These are phyloP conservation scores for Propithecus perrieri DNA, from an alignment of 2,797 vertebrate genomes.

Conservation along the genomic window DNA sequence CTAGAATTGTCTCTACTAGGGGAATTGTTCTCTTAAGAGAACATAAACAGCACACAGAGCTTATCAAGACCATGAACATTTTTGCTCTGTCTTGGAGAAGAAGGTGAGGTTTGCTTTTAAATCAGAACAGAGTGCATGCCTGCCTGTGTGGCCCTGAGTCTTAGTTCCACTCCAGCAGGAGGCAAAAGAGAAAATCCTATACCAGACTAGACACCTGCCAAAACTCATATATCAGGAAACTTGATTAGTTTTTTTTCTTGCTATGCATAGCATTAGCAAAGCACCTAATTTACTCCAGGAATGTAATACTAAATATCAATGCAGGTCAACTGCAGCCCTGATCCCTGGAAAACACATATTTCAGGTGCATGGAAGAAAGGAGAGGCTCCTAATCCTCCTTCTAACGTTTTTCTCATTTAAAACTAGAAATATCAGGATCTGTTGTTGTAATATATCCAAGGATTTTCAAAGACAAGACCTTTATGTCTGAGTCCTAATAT, in stretches of 20 bases:
- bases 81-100: neutral
- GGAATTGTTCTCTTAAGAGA: neutral
- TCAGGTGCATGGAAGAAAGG: neutral
- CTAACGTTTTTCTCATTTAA: neutral
- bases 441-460: neutral
- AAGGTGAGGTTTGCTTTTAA: slow-evolving; percentile 13
- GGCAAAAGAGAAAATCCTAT: slow-evolving; percentile 70
- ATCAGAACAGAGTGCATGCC: neutral
- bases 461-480: slow-evolving; percentile 39
- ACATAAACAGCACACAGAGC: neutral
- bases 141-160: slow-evolving; percentile 67
- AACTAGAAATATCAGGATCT: neutral
- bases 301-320: slow-evolving; percentile 41
- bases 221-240: slow-evolving; percentile 64
- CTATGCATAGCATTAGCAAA: slow-evolving; percentile 47
- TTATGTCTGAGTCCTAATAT: neutral
- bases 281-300: slow-evolving; percentile 48
- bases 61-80: neutral
- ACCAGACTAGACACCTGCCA: slow-evolving; percentile 66
- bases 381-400: neutral
- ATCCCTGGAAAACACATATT: slow-evolving; percentile 19
- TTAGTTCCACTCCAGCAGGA: slow-evolving; percentile 69
- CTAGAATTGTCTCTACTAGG: neutral
- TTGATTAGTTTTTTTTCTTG: slow-evolving; percentile 47
- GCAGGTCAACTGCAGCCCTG: slow-evolving; percentile 5